Conservation (phyloP, 2,888 invertebrate species). For the Trissolcus brochymenae region DNA sequence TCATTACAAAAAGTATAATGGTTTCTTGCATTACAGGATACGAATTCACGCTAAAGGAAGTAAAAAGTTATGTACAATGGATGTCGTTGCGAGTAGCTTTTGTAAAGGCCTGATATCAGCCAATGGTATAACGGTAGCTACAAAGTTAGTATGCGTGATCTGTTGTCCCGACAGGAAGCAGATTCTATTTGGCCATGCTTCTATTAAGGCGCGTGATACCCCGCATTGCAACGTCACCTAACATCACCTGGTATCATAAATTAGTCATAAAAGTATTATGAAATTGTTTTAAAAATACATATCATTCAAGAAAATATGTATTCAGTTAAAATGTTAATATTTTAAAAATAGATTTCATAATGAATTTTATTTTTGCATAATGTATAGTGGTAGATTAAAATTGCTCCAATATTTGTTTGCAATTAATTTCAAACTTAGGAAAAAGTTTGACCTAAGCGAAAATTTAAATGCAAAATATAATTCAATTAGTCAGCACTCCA, state of each 20-base stretch:
- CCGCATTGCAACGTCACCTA: slow-evolving; percentile 63
- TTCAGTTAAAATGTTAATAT: no score
- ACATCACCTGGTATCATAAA: slow-evolving; percentile 12
- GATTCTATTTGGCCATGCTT: slow-evolving; percentile 63
- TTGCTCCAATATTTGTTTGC: no score
- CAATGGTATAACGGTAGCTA: slow-evolving; percentile 64
- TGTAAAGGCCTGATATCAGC: slow-evolving; percentile 51
- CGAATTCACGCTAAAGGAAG: slow-evolving; percentile 44
- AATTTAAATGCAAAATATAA: slow-evolving; percentile 18
- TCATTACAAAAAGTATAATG: slow-evolving; percentile 25
- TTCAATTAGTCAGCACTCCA: slow-evolving; percentile 41
- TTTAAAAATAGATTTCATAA: no score
- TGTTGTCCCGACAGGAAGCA: slow-evolving; percentile 71
- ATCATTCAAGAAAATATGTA: no score
- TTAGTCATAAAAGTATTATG: not conserved
- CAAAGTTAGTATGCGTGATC: slow-evolving; percentile 71
- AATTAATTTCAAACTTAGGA: no score
- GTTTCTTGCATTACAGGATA: slow-evolving; percentile 34
- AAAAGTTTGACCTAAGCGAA: not conserved
- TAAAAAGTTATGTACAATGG: slow-evolving; percentile 56
- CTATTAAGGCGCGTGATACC: slow-evolving; percentile 64
- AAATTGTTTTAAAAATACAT: not conserved
- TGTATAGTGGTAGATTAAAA: no score
- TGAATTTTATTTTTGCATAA: no score
- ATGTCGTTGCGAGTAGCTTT: slow-evolving; percentile 28